These are phyloP conservation scores for Pitangus sulphuratus DNA, from an alignment of 2,797 vertebrate genomes.

Conservation along the genomic window DNA sequence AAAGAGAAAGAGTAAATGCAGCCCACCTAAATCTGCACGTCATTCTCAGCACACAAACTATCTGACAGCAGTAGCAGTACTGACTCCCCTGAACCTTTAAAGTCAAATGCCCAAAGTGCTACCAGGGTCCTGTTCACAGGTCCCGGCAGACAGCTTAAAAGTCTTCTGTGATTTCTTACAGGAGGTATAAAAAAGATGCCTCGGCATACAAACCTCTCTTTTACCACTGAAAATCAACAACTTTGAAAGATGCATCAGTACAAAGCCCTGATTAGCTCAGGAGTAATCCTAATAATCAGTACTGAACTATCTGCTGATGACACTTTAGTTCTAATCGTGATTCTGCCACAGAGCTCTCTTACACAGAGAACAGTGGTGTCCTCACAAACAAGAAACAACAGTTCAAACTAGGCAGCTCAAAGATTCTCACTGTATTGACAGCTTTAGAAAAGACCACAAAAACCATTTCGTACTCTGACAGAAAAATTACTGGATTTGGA, in stretches of 20 bases:
- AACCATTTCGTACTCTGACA: not conserved
- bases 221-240: not conserved
- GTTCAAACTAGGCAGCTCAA: not conserved
- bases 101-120: not conserved
- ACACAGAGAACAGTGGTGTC: not conserved
- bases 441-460: not conserved
- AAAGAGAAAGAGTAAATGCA: not conserved
- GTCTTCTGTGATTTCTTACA: not conserved
- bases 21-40: not conserved
- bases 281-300: not conserved
- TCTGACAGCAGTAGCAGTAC: fast-evolving
- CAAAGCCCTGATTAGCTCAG: not conserved
- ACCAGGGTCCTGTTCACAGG: not conserved
- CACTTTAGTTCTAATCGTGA: not conserved
- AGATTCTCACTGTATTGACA: not conserved
- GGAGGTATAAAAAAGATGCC: not conserved
- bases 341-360: not conserved
- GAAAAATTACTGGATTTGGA: not conserved
- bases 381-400: not conserved
- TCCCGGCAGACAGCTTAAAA: not conserved
- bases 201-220: not conserved
- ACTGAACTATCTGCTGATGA: not conserved
- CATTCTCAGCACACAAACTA: not conserved
- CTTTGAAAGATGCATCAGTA: not conserved
- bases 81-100: not conserved